Evolutionary conservation across 2,888 invertebrate species (phyloP).

Genomic region (Xestoiulus laeticollis): DNA sequence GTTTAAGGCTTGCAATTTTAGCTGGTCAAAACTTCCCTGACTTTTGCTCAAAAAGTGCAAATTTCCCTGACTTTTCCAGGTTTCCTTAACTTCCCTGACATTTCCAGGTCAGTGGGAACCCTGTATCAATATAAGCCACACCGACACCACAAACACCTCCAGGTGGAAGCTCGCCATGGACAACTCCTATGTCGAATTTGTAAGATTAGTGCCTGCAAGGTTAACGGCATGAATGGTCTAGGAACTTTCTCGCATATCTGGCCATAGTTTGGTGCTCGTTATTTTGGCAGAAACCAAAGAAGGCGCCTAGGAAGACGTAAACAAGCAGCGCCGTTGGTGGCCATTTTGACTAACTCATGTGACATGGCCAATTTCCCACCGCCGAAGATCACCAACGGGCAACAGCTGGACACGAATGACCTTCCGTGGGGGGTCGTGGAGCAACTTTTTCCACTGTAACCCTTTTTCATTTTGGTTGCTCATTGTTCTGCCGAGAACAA

Average conservation of each 20-base stretch:
- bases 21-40: too few relatives aligned
- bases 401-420: slow-evolving; percentile 20
- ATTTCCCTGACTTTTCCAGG: too few relatives aligned
- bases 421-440: background rate
- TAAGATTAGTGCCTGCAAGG: background rate
- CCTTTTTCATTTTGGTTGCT: background rate
- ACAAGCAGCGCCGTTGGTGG: slow-evolving; percentile 31
- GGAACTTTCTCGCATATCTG: background rate
- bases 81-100: too few relatives aligned
- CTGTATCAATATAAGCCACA: too few relatives aligned
- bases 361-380: slow-evolving; percentile 15
- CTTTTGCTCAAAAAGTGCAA: too few relatives aligned
- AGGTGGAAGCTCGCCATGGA: too few relatives aligned
- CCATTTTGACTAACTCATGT: background rate
- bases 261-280: background rate
- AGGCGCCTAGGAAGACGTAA: background rate
- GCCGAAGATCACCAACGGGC: slow-evolving; percentile 17
- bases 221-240: background rate
- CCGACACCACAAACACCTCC: too few relatives aligned
- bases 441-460: background rate
- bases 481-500: slow-evolving; percentile 23
- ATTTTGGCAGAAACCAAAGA: background rate
- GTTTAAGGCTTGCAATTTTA: too few relatives aligned
- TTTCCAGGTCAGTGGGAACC: too few relatives aligned
- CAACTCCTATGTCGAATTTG: background rate